Evolutionary conservation across 2,113 vertebrate genomes (phyloP).

Genomic region (Aepyceros melampus): DNA sequence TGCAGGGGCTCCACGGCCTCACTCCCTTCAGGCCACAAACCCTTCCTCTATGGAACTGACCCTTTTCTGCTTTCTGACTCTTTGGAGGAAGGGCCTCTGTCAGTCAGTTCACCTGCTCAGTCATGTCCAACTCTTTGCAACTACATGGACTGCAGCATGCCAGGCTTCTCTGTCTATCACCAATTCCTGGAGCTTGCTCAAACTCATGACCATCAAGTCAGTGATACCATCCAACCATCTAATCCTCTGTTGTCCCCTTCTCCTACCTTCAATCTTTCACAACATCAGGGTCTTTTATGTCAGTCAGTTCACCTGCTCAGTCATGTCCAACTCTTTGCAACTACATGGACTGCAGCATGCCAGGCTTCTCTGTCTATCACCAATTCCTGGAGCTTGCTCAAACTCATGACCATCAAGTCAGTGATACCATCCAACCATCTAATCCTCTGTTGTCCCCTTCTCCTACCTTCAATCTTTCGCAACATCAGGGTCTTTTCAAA

Average conservation of each 20-base stretch:
- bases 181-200: neutral
- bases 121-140: neutral
- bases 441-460: neutral
- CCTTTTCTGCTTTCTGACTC: slow-evolving; percentile 1
- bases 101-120: neutral
- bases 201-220: neutral
- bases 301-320: neutral
- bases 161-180: neutral
- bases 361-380: neutral
- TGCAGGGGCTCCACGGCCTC: neutral
- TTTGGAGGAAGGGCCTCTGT: neutral
- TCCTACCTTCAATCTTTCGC: neutral
- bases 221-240: neutral
- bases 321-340: neutral
- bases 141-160: neutral
- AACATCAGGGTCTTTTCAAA: neutral
- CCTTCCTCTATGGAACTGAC: neutral
- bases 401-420: neutral
- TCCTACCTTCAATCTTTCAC: neutral
- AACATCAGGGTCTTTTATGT: too few relatives aligned
- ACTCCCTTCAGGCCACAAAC: neutral
- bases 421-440: neutral
- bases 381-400: neutral
- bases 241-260: neutral
- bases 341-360: neutral